Conservation (phyloP, 2,888 invertebrate genomes). For the Physocephala rufipes region DNA sequence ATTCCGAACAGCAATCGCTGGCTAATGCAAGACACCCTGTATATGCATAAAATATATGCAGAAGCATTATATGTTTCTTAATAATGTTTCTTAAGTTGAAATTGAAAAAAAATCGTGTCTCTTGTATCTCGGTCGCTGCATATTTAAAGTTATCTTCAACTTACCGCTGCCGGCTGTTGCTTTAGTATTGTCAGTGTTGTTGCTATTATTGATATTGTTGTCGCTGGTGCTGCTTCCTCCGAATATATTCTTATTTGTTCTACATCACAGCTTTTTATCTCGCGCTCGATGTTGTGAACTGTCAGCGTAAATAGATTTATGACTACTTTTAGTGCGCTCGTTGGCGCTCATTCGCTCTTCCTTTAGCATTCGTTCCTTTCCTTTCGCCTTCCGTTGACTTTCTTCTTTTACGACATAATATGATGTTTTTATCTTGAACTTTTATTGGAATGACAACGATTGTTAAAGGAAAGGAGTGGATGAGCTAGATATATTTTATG, state of each 20-base stretch:
- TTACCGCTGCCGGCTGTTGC: background rate
- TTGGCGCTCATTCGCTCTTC: constrained; percentile 10
- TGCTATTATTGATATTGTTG: background rate
- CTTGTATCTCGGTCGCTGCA: constrained; percentile 14
- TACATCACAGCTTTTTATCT: constrained; percentile 22
- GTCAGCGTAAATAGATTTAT: constrained; percentile 50
- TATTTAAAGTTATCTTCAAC: constrained; percentile 1
- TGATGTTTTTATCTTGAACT: background rate
- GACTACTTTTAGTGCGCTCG: constrained; percentile 40
- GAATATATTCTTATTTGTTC: constrained; percentile 18
- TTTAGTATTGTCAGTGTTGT: background rate
- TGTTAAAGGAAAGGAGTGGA: background rate
- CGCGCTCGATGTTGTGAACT: constrained; percentile 40
- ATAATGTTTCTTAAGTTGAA: background rate
- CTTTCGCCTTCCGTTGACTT: background rate
- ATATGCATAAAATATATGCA: no score
- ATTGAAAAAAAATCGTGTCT: constrained; percentile 1
- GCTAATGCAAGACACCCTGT: no score
- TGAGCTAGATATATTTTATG: no score
- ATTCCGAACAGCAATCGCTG: no score
- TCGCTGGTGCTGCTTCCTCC: background rate
- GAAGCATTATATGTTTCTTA: no score
- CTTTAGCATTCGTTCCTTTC: background rate
- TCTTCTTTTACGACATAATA: background rate
- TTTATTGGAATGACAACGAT: background rate